phyloP scores from a whole-genome alignment of 1,140 invertebrate genomes.

The Oryctes rhinoceros region DNA sequence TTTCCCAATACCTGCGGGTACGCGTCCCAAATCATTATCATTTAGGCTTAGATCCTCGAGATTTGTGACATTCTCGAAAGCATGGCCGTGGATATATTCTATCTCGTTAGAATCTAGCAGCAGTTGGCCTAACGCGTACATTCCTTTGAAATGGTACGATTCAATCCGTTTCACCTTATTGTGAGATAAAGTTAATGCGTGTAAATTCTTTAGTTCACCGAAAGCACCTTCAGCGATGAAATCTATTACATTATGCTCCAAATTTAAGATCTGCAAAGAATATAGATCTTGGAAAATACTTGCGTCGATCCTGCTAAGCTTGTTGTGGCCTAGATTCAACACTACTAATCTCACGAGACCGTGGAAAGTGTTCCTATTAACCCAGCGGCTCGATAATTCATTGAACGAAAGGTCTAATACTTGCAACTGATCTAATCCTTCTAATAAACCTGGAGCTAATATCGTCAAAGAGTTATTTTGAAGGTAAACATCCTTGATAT shows the following conservation, averaged over 20 bases:
- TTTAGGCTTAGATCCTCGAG: slow-evolving; percentile 83
- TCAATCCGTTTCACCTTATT: slow-evolving; percentile 77
- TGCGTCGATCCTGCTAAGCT: slow-evolving; percentile 73
- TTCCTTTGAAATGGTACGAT: slow-evolving; percentile 74
- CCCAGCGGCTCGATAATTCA: slow-evolving; percentile 80
- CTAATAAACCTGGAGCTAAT: slow-evolving; percentile 78
- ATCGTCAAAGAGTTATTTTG: slow-evolving; percentile 83
- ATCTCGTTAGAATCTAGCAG: slow-evolving; percentile 81
- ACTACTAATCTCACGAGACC: slow-evolving; percentile 76
- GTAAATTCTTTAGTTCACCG: slow-evolving; percentile 76
- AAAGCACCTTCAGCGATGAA: slow-evolving; percentile 79
- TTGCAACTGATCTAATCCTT: slow-evolving; percentile 78
- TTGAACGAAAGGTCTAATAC: slow-evolving; percentile 81
- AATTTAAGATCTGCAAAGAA: slow-evolving; percentile 78
- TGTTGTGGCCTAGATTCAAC: slow-evolving; percentile 80
- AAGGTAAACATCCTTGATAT: slow-evolving; percentile 76
- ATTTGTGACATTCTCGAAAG: slow-evolving; percentile 81
- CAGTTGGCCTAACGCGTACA: slow-evolving; percentile 76
- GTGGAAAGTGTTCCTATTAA: slow-evolving; percentile 79
- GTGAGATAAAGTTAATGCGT: slow-evolving; percentile 77
- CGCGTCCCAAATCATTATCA: slow-evolving; percentile 74
- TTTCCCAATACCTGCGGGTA: slow-evolving; percentile 76
- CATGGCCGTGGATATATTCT: slow-evolving; percentile 71
- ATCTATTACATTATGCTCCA: slow-evolving; percentile 80
- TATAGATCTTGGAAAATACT: slow-evolving; percentile 78